Conservation (phyloP, 2,797 vertebrate species). For the Synaphobranchus kaupii region DNA sequence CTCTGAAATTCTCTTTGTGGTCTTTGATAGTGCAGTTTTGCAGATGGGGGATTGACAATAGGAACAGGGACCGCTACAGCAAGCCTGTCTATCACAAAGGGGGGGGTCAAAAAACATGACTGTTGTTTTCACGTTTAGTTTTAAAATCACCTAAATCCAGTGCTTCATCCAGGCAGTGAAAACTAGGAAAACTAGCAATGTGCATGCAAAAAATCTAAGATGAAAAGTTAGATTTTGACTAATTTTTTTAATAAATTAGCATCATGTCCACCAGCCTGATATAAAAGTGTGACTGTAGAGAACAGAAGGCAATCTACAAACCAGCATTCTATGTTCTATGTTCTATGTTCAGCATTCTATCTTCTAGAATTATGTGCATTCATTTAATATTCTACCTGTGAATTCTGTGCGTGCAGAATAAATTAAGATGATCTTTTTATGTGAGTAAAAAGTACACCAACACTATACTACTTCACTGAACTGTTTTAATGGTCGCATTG, state of each 20-base stretch:
- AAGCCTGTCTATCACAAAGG: neutral
- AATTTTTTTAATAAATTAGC: neutral
- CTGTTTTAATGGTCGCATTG: neutral
- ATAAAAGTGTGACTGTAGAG: neutral
- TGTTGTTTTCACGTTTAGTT: neutral
- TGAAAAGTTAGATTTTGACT: no score
- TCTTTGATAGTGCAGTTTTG: conserved; percentile 14
- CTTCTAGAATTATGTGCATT: no score
- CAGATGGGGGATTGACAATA: conserved; percentile 18
- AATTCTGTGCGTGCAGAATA: no score
- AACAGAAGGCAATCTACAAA: neutral
- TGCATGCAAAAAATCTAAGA: no score
- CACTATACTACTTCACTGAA: neutral
- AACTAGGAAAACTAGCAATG: no score
- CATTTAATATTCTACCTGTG: no score
- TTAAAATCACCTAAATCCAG: neutral
- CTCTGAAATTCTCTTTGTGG: conserved; percentile 18
- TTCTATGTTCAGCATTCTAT: no score
- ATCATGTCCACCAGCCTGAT: neutral
- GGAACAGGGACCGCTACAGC: neutral
- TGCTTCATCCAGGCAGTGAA: neutral
- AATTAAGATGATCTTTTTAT: neutral
- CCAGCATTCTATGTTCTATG: neutral
- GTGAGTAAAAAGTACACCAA: neutral
- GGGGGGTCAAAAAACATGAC: neutral